Evolutionary conservation across 2,113 vertebrate genomes (phyloP).

Genomic region (Pseudonaja textilis): DNA sequence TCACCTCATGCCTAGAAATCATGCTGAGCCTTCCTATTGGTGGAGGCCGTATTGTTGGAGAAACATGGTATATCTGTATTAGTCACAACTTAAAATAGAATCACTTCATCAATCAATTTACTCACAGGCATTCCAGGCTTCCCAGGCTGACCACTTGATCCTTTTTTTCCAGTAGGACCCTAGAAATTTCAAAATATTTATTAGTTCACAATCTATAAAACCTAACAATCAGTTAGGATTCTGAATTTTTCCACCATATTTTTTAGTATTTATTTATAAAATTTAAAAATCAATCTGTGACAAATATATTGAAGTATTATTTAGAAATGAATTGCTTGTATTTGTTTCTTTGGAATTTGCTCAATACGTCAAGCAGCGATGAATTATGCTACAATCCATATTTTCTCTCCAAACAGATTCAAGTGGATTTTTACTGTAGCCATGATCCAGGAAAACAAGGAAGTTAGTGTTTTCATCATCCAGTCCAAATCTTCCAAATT

Average conservation of each 20-base stretch:
- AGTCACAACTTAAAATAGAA: slow-evolving; percentile 43
- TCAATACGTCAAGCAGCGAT: slow-evolving; percentile 5
- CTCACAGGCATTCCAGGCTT: slow-evolving; percentile 84
- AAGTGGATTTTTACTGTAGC: neutral
- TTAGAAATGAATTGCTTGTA: slow-evolving; percentile 20
- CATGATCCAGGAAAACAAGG: neutral
- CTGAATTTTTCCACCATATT: slow-evolving; percentile 25
- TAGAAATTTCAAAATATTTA: slow-evolving; percentile 67
- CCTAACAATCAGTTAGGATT: slow-evolving; percentile 2
- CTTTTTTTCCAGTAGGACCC: slow-evolving; percentile 86
- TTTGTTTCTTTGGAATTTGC: slow-evolving; percentile 2
- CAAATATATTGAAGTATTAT: slow-evolving; percentile 3
- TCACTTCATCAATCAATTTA: slow-evolving; percentile 47
- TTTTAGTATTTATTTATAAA: neutral
- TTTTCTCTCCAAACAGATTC: slow-evolving; percentile 16
- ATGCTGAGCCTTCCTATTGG: no score
- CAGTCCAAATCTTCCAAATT: neutral
- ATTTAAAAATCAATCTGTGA: neutral
- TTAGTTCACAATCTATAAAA: slow-evolving; percentile 42
- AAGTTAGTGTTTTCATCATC: neutral
- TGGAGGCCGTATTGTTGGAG: no score
- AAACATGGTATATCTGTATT: neutral
- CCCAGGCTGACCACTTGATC: slow-evolving; percentile 79
- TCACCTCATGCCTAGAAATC: no score
- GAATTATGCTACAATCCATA: neutral